Percentiles rank a stretch among this genome's conserved stretches.
Conservation (phyloP, 35 echinoderm and acorn worm genomes). For the Anneissia japonica region DNA sequence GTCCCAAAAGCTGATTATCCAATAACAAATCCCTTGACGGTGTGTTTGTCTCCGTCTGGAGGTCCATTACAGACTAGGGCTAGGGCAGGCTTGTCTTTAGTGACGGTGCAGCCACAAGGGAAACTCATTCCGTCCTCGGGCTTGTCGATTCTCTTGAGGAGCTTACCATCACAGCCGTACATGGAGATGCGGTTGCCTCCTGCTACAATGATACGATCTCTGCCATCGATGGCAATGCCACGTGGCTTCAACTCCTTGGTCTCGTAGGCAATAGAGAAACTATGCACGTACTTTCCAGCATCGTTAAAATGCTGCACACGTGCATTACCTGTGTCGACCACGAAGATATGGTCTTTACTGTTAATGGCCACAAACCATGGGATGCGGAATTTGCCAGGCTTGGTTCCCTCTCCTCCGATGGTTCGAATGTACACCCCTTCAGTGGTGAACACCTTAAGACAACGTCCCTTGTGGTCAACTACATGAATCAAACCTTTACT, state of each 20-base stretch:
- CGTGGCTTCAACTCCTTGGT: neutral
- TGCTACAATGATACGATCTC: neutral
- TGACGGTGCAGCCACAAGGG: neutral
- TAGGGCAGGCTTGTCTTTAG: neutral
- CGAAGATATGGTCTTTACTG: neutral
- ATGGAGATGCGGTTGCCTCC: neutral
- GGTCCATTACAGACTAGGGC: neutral
- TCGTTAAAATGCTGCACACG: neutral
- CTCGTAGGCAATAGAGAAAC: neutral
- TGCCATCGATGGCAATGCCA: neutral
- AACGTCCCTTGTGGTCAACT: neutral
- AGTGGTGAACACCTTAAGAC: neutral
- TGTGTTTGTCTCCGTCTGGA: neutral
- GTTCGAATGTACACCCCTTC: slow-evolving; percentile 4
- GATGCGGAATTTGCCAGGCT: neutral
- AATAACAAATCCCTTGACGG: neutral
- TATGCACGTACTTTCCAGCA: neutral
- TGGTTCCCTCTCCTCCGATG: neutral
- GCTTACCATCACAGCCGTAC: neutral
- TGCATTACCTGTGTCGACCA: neutral
- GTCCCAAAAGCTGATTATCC: too few species aligned
- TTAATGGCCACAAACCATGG: neutral
- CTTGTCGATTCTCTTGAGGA: neutral
- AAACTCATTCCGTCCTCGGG: neutral
- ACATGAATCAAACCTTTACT: neutral